Conservation (phyloP, 2,888 invertebrate genomes). For the Pollenia angustigena region DNA sequence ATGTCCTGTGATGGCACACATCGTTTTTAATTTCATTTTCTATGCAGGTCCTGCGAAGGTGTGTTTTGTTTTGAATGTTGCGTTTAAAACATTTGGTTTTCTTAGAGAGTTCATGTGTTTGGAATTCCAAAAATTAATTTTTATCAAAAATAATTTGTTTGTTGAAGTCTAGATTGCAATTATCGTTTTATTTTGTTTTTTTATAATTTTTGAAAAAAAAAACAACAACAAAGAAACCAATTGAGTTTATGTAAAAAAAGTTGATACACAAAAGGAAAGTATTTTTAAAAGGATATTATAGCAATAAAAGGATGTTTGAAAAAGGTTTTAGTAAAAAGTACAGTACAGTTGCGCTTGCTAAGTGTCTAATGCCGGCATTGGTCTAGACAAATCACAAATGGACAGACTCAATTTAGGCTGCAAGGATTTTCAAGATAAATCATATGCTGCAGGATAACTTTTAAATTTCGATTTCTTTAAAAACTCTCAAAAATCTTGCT, state of each 20-base stretch:
- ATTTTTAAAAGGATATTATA: no score
- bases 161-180: conserved; percentile 40
- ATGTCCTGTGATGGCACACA: conserved; percentile 50
- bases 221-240: not conserved
- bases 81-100: conserved; percentile 52
- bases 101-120: conserved; percentile 24
- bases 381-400: not conserved
- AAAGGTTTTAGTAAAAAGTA: not conserved
- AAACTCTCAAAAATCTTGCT: no score
- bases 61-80: conserved; percentile 42
- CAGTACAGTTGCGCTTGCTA: conserved; percentile 38
- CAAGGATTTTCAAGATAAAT: not conserved
- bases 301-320: not conserved
- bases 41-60: conserved; percentile 27
- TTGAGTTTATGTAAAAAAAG: conserved; percentile 6
- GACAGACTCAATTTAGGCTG: not conserved
- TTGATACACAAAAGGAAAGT: no score
- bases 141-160: conserved; percentile 66
- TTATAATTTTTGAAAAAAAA: conserved; percentile 12
- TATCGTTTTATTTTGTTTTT: not conserved
- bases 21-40: not conserved
- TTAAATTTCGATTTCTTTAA: no score
- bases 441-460: no score
- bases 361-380: not conserved
- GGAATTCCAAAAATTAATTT: conserved; percentile 18